Evolutionary conservation across 2,797 vertebrate genomes (phyloP).

Genomic region (Intellagama lesueurii): DNA sequence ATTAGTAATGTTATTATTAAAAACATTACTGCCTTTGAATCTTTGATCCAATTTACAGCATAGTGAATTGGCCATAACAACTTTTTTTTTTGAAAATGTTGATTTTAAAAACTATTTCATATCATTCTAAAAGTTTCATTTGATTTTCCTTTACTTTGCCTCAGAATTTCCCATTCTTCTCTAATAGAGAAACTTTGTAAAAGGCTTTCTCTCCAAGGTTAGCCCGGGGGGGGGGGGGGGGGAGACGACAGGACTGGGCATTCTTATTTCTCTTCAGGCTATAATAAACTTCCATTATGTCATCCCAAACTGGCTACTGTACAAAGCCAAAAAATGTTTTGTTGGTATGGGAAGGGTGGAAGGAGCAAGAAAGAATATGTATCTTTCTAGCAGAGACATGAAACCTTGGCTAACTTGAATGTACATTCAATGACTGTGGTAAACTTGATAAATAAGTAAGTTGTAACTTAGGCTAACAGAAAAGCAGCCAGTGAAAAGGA

Average conservation of each 20-base stretch:
- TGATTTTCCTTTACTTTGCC: no score
- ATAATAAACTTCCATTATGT: conserved; percentile 21
- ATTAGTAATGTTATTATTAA: no score
- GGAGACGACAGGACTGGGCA: no score
- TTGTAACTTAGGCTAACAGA: background rate
- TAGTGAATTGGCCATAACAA: background rate
- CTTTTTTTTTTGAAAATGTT: background rate
- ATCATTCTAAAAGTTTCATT: background rate
- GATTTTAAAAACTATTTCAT: background rate
- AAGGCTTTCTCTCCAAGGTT: background rate
- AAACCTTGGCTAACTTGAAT: background rate
- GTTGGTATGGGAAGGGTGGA: conserved; percentile 1
- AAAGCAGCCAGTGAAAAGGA: background rate
- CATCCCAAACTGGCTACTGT: background rate
- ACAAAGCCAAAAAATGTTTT: conserved; percentile 21
- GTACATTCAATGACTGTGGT: background rate
- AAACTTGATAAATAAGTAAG: background rate
- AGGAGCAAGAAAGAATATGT: background rate
- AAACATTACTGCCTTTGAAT: background rate
- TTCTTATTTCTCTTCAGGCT: background rate
- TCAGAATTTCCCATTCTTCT: background rate
- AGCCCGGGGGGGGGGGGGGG: background rate
- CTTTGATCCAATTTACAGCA: background rate
- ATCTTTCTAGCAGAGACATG: background rate
- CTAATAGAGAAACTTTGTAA: background rate